Evolutionary conservation across 2,113 vertebrate genomes (phyloP).

Genomic region (Myrmophylax atrothorax): DNA sequence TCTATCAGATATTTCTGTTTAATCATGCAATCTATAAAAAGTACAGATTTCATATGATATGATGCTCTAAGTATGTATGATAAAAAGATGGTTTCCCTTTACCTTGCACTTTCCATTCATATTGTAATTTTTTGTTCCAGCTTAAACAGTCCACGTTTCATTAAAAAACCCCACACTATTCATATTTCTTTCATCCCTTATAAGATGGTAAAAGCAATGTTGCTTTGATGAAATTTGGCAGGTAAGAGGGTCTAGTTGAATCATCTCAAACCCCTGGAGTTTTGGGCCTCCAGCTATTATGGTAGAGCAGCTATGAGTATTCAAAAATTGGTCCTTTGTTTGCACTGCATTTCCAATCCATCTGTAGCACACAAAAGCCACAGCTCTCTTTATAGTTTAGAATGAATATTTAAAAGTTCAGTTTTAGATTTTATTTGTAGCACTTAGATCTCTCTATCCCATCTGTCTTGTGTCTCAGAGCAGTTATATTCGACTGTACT

Average conservation of each 20-base stretch:
- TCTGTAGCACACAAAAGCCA: conserved; percentile 65
- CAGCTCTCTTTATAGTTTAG: conserved; percentile 59
- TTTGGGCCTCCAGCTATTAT: conserved; percentile 59
- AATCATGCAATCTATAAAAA: conserved; percentile 28
- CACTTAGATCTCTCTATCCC: conserved; percentile 48
- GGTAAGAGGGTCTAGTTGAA: conserved; percentile 61
- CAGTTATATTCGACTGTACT: neutral
- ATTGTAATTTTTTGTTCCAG: conserved; percentile 50
- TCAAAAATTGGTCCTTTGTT: conserved; percentile 69
- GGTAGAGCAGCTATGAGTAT: conserved; percentile 53
- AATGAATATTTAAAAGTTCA: conserved; percentile 74
- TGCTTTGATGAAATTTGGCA: conserved; percentile 64
- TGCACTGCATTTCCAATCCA: conserved; percentile 63
- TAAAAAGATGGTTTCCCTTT: conserved; percentile 28
- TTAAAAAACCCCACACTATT: conserved; percentile 26
- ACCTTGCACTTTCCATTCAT: conserved; percentile 60
- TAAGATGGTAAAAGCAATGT: conserved; percentile 55
- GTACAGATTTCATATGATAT: conserved; percentile 5
- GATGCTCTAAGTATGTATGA: neutral
- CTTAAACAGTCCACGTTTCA: conserved; percentile 30
- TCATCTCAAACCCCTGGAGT: conserved; percentile 65
- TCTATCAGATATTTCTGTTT: conserved; percentile 19
- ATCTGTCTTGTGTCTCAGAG: conserved; percentile 41
- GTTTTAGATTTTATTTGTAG: conserved; percentile 64
- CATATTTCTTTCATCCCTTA: conserved; percentile 48